Conservation (phyloP, 1,140 invertebrate genomes). For the Zaprionus vittiger region DNA sequence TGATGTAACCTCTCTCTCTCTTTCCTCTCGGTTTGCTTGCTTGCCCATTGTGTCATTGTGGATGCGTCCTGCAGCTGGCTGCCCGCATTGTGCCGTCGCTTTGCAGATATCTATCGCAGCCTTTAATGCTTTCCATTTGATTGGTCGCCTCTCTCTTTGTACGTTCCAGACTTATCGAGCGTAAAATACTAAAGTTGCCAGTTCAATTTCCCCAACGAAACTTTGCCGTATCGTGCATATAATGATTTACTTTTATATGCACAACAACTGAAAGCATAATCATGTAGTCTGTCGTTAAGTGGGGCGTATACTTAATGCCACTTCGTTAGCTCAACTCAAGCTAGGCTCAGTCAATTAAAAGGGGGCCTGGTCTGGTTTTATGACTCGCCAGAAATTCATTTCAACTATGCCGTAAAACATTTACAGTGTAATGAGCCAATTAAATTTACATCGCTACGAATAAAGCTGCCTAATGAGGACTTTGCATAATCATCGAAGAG, state of each 20-base stretch:
- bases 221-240: slow-evolving; percentile 15
- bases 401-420: slow-evolving; percentile 54
- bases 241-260: slow-evolving; percentile 30
- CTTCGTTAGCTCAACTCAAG: slow-evolving; percentile 4
- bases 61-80: slow-evolving; percentile 8
- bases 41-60: slow-evolving; percentile 42
- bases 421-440: slow-evolving; percentile 59
- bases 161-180: slow-evolving; percentile 14
- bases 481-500: slow-evolving; percentile 50
- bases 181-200: slow-evolving; percentile 33
- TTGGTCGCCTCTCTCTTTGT: slow-evolving; percentile 24
- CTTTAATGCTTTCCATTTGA: slow-evolving; percentile 68
- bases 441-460: slow-evolving; percentile 62
- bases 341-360: slow-evolving; percentile 38
- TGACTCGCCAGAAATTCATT: slow-evolving; percentile 49
- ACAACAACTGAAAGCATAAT: slow-evolving; percentile 27
- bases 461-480: slow-evolving; percentile 52
- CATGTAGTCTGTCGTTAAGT: slow-evolving; percentile 16
- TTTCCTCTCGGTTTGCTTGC: not conserved
- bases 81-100: slow-evolving; percentile 49
- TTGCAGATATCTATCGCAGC: slow-evolving; percentile 55
- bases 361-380: slow-evolving; percentile 33
- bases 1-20: not conserved
- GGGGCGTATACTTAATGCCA: slow-evolving; percentile 43
- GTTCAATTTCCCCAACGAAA: not conserved